Conservation (phyloP, 2,888 invertebrate species). For the Leucozona laternaria region DNA sequence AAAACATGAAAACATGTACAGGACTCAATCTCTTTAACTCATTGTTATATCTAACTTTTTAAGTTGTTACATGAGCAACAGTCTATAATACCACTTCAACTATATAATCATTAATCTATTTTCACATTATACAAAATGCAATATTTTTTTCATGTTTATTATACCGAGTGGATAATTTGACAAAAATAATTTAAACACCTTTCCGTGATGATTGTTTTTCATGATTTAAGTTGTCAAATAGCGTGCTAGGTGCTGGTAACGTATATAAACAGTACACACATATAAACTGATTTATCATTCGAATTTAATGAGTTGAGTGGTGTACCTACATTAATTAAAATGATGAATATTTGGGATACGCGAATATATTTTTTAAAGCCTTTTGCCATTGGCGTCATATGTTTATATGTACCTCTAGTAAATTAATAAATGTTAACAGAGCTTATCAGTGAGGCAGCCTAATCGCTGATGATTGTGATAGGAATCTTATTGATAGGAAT, state of each 20-base stretch:
- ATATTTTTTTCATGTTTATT: background rate
- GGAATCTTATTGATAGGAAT: too few species aligned
- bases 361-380: background rate
- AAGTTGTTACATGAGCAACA: too few species aligned
- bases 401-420: too few species aligned
- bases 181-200: slow-evolving; percentile 13
- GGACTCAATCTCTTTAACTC: too few species aligned
- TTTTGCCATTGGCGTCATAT: background rate
- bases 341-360: background rate
- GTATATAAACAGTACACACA: too few species aligned
- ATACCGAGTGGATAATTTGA: background rate
- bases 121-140: background rate
- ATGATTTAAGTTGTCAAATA: background rate
- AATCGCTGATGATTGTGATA: too few species aligned
- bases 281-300: background rate
- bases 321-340: background rate
- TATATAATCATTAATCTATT: background rate
- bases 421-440: background rate
- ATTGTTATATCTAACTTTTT: too few species aligned
- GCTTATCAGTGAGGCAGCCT: background rate
- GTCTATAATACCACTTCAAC: too few species aligned
- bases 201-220: slow-evolving; percentile 5
- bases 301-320: background rate
- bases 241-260: too few species aligned
- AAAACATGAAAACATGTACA: too few species aligned